These are phyloP conservation scores for Naja naja DNA, from an alignment of 2,113 vertebrate genomes.

Conservation along the genomic window DNA sequence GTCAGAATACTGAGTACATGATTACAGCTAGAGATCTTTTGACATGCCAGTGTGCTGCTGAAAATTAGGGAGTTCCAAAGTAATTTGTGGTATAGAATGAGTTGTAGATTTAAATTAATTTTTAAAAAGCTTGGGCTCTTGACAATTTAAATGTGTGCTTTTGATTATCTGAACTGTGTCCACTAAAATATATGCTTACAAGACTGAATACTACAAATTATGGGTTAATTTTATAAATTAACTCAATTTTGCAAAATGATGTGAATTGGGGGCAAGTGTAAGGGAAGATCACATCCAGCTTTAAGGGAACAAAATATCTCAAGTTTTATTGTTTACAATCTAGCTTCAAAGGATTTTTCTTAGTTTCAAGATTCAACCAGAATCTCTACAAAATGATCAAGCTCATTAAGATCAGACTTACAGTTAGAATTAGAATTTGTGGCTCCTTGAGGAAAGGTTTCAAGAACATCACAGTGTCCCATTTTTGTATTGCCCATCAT, in stretches of 20 bases:
- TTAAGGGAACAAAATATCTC: conserved; percentile 44
- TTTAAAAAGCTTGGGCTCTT: background rate
- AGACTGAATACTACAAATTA: conserved; percentile 46
- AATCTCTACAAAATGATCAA: conserved; percentile 97
- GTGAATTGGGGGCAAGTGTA: conserved; percentile 44
- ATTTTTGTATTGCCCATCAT: conserved; percentile 85
- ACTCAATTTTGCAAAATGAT: conserved; percentile 65
- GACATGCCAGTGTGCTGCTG: background rate
- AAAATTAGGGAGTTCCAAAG: background rate
- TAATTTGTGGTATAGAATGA: background rate
- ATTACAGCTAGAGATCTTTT: background rate
- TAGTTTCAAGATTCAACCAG: conserved; percentile 89
- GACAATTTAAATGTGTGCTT: background rate
- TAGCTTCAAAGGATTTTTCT: conserved; percentile 31
- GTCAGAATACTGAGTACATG: background rate
- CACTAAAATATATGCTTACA: background rate
- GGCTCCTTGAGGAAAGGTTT: conserved; percentile 78
- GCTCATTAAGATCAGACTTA: conserved; percentile 92
- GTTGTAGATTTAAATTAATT: background rate
- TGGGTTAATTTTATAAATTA: conserved; percentile 62
- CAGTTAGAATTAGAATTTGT: conserved; percentile 79
- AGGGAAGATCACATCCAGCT: conserved; percentile 57
- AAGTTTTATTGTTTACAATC: conserved; percentile 43
- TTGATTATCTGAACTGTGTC: background rate
- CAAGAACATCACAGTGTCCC: conserved; percentile 84